Conservation (phyloP, 1,140 invertebrate genomes). For the Diploscapter pachys region DNA sequence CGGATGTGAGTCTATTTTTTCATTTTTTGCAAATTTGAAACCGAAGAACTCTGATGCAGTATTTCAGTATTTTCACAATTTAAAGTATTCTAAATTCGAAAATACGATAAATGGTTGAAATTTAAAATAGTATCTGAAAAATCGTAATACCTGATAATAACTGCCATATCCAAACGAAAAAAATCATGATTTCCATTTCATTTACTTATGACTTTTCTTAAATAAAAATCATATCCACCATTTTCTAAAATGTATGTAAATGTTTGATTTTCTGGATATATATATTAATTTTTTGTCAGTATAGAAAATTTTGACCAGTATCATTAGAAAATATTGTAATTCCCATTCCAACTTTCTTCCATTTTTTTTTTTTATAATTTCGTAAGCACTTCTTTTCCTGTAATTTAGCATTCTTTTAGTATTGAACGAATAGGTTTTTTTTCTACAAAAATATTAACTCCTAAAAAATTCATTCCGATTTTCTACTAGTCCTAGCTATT, state of each 20-base stretch:
- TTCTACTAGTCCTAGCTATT: no score
- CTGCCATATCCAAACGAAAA: background rate
- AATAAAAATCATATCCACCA: constrained; percentile 5
- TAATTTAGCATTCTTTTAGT: no score
- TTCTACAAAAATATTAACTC: no score
- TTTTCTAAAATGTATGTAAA: constrained; percentile 4
- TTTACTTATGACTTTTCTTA: background rate
- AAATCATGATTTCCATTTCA: background rate
- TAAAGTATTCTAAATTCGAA: background rate
- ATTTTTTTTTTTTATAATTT: no score
- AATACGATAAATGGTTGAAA: constrained; percentile 3
- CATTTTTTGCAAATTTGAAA: background rate
- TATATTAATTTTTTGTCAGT: no score
- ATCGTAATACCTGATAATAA: background rate
- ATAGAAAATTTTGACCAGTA: no score
- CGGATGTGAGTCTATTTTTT: constrained; percentile 5
- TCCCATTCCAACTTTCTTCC: no score
- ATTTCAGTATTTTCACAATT: constrained; percentile 1
- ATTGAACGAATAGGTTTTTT: no score
- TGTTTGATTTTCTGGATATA: background rate
- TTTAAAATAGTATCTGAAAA: background rate
- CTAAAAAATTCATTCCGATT: no score
- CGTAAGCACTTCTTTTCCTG: no score
- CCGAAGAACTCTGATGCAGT: background rate
- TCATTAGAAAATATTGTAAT: no score